Evolutionary conservation across 2,888 invertebrate genomes (phyloP).

Genomic region (Graphium colonna): DNA sequence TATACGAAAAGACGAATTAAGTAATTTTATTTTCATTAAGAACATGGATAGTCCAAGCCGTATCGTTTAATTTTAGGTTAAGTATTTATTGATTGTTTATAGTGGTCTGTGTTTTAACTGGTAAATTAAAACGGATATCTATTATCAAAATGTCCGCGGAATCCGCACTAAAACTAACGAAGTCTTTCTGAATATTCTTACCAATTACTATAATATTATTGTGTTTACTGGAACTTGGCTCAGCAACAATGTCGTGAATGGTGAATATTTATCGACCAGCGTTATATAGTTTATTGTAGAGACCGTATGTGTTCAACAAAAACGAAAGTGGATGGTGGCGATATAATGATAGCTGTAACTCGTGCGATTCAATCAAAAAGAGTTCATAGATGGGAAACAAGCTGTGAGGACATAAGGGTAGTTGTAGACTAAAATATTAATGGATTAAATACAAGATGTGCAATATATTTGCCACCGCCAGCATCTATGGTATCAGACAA

Average conservation of each 20-base stretch:
- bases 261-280: conserved; percentile 7
- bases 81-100: not conserved
- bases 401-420: conserved; percentile 9
- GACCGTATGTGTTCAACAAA: not conserved
- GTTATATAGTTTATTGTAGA: conserved; percentile 1
- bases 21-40: not conserved
- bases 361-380: conserved; percentile 10
- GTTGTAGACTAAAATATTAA: not conserved
- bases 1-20: not conserved
- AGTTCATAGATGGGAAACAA: conserved; percentile 6
- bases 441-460: conserved; percentile 16
- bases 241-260: conserved; percentile 5
- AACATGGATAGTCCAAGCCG: not conserved
- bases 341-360: conserved; percentile 15
- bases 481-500: conserved; percentile 13
- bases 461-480: conserved; percentile 24
- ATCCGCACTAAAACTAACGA: conserved; percentile 20
- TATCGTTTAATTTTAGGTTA: not conserved
- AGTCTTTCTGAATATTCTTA: conserved; percentile 3
- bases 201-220: conserved; percentile 5
- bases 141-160: conserved; percentile 22
- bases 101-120: not conserved
- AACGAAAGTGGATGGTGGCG: conserved; percentile 17
- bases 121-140: conserved; percentile 12
- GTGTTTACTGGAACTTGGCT: conserved; percentile 21